Evolutionary conservation across 2,113 vertebrate genomes (phyloP).

Genomic region (Phaethon lepturus): DNA sequence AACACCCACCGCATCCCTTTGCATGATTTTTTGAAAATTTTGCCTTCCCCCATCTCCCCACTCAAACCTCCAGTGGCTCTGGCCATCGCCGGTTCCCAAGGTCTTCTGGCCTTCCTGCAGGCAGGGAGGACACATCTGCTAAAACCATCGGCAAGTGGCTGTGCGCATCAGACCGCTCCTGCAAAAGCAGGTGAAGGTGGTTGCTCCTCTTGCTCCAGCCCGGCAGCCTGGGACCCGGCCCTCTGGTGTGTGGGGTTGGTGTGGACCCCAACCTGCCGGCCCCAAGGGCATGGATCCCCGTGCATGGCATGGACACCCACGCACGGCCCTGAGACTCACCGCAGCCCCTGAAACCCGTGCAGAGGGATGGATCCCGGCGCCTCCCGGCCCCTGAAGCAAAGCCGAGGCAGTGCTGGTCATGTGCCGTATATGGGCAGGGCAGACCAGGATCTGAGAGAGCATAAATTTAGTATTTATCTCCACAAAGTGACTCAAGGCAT

Average conservation of each 20-base stretch:
- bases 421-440: conserved; percentile 15
- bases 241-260: accelerated
- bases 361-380: not conserved
- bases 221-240: accelerated
- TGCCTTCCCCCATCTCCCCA: not conserved
- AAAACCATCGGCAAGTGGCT: accelerated
- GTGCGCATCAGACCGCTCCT: accelerated
- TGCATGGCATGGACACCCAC: accelerated
- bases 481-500: not conserved
- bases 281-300: accelerated
- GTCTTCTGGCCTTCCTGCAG: not conserved
- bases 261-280: accelerated
- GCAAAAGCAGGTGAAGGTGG: not conserved
- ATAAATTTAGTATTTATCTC: not conserved
- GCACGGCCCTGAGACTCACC: not conserved
- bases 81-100: accelerated
- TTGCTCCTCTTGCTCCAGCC: not conserved
- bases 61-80: not conserved
- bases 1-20: not conserved
- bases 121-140: not conserved
- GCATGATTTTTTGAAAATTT: not conserved
- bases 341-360: accelerated
- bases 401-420: not conserved
- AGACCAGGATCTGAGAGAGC: not conserved
- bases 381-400: not conserved